phyloP scores from a whole-genome alignment of 2,113 vertebrate genomes.

The Megaceryle maxima region DNA sequence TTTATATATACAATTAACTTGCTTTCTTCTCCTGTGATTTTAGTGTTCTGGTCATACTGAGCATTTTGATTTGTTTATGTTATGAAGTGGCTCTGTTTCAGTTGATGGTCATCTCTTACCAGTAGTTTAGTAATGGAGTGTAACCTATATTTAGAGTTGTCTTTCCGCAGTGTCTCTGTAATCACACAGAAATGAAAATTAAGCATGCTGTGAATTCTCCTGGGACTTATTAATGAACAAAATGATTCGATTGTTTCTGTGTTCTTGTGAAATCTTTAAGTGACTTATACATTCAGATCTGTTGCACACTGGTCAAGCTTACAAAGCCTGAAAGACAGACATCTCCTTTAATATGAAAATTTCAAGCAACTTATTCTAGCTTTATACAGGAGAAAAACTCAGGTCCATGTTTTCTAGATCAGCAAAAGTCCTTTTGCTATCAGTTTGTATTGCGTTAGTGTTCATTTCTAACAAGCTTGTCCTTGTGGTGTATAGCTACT shows the following conservation, averaged over 20 bases:
- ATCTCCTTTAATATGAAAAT: background rate
- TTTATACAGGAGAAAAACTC: background rate
- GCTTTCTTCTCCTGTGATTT: background rate
- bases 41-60: background rate
- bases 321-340: background rate
- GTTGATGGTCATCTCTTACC: background rate
- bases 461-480: constrained; percentile 17
- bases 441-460: background rate
- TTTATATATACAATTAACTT: background rate
- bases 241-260: background rate
- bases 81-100: background rate
- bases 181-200: background rate
- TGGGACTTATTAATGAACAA: background rate
- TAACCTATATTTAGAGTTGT: background rate
- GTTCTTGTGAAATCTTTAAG: background rate
- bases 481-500: background rate
- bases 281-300: background rate
- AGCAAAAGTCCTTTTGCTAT: background rate
- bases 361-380: background rate
- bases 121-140: background rate
- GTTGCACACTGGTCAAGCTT: background rate
- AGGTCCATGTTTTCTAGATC: background rate
- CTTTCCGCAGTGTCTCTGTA: background rate
- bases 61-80: background rate
- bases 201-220: background rate